phyloP scores from a whole-genome alignment of 2,113 vertebrate species.

The Rhadina sibilatrix region DNA sequence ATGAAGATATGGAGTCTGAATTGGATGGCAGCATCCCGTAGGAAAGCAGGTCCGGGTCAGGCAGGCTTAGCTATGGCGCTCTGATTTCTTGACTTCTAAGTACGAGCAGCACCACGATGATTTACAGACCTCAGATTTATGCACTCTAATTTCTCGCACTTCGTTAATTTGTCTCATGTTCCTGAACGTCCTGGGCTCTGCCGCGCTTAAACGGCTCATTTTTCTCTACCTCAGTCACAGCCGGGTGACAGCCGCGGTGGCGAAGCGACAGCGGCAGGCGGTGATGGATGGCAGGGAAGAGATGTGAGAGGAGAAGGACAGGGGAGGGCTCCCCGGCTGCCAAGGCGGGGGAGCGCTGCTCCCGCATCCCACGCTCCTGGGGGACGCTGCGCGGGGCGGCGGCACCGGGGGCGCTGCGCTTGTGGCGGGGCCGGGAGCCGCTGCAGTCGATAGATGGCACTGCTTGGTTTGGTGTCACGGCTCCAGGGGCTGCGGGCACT shows the following conservation, averaged over 20 bases:
- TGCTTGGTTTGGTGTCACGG: neutral
- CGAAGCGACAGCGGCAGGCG: neutral
- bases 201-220: neutral
- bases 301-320: neutral
- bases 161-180: neutral
- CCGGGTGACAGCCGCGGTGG: neutral
- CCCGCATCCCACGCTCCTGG: neutral
- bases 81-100: neutral
- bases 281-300: neutral
- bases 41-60: neutral
- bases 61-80: neutral
- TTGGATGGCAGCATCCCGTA: neutral
- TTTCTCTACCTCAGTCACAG: neutral
- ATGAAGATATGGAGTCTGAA: neutral
- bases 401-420: too few species aligned
- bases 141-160: conserved; percentile 12
- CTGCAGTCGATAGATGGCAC: conserved; percentile 19
- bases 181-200: neutral
- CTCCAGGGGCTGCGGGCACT: neutral
- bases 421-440: neutral
- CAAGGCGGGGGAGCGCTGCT: neutral
- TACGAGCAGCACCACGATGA: neutral
- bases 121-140: conserved; percentile 25
- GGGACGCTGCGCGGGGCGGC: neutral
- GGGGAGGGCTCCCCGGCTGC: neutral